Conservation (phyloP, 2,888 invertebrate genomes). For the Idaea aversata region DNA sequence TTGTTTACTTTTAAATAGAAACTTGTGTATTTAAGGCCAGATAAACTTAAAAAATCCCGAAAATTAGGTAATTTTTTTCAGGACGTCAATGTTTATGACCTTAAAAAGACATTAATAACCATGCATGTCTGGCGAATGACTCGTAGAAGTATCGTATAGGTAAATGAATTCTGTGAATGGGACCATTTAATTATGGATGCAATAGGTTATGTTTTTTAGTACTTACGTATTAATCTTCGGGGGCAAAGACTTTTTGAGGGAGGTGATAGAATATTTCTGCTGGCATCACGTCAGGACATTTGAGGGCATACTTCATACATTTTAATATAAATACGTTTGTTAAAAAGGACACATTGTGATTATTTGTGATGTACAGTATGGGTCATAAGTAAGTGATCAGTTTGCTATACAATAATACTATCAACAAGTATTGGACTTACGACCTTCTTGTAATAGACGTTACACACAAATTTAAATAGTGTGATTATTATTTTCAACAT, state of each 20-base stretch:
- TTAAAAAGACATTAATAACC: neutral
- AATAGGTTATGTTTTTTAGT: slow-evolving; percentile 22
- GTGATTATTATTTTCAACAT: too few species aligned
- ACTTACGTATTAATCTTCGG: slow-evolving; percentile 16
- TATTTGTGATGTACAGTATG: too few species aligned
- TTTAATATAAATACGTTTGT: neutral
- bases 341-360: too few species aligned
- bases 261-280: slow-evolving; percentile 16
- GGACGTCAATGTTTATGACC: too few species aligned
- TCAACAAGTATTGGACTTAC: too few species aligned
- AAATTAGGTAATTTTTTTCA: neutral
- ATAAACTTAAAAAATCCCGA: neutral
- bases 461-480: too few species aligned
- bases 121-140: slow-evolving; percentile 14
- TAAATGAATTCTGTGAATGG: slow-evolving; percentile 26
- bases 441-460: too few species aligned
- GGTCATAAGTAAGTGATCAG: too few species aligned
- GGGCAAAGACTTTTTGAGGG: slow-evolving; percentile 20
- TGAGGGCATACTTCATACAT: neutral
- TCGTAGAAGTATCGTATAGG: slow-evolving; percentile 15
- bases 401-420: too few species aligned
- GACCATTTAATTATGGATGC: slow-evolving; percentile 22
- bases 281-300: slow-evolving; percentile 2
- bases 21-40: too few species aligned
- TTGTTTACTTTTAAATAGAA: neutral